Evolutionary conservation across 2,888 invertebrate genomes (phyloP), one percentile per base, ranked within the genome.

Genomic region (Eledona agricola): DNA sequence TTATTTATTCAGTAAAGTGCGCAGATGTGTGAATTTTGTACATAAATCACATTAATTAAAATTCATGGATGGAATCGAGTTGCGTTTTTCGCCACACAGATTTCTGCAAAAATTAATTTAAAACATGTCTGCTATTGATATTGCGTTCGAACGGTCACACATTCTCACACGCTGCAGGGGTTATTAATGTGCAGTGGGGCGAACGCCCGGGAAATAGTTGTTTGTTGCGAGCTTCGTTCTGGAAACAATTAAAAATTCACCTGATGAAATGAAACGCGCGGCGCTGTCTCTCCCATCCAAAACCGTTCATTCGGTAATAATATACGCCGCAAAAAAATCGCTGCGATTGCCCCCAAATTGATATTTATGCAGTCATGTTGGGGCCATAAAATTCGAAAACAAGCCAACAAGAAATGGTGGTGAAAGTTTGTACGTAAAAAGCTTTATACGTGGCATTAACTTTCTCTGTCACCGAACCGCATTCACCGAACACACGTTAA

Each of bases 21-120:
- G 22, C 51, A 37, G 38, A 37, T 51, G 45, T 45, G 38, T 25
- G 28, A 45, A 51, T 23, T 45, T 43, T 51, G 26, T 29, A 20
- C 37, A 29, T 47, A 47, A 47, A 47, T 47, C 38, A 45, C 22
- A 51, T 45, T 51, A 45, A 45, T 45, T 51, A 51, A 51, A 51
- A 51, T 51, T 37, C 45, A 34, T 42, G 34, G 23, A 26, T 42
- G 23, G 17, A 20, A 45, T 43, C 20, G 43, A 32, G 10, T 28
- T 15, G 28, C 15, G 25, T 40, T 40, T 45, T 45, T 47, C 26
- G 19, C 19, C 9, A 10, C 20, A 6, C 37, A 37, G 29, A 37
- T 47, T 47, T 37, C 29, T 28, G 37, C 28, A 29, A 35, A n/a
- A 47, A 47, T 37, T 37, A 47, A 35, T 37, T 47, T 47, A 23